phyloP scores from a whole-genome alignment of 2,113 vertebrate species.

The Mugil cephalus region DNA sequence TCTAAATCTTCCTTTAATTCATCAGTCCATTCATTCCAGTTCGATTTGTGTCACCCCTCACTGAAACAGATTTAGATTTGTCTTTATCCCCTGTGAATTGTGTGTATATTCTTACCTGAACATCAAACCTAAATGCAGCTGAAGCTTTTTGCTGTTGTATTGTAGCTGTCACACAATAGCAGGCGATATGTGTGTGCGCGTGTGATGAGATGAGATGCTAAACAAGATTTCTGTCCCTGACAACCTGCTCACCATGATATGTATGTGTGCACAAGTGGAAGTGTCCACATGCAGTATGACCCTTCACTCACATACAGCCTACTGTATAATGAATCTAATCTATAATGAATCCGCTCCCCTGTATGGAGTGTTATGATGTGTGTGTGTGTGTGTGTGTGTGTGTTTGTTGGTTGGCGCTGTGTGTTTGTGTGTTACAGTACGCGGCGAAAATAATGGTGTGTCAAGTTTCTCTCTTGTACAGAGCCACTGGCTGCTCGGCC shows the following conservation, averaged over 20 bases:
- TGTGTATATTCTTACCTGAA: neutral
- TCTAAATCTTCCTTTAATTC: no score
- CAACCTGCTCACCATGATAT: neutral
- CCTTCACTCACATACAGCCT: neutral
- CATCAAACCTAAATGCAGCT: slow-evolving; percentile 1
- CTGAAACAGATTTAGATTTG: no score
- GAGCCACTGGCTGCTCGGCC: slow-evolving; percentile 7
- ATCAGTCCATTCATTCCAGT: no score
- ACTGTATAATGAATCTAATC: neutral
- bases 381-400: slow-evolving; percentile 7
- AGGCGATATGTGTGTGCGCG: no score
- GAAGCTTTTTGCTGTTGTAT: neutral
- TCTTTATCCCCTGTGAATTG: no score
- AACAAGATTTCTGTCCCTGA: neutral
- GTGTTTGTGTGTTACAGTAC: neutral
- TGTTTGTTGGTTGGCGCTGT: neutral
- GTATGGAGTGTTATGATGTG: slow-evolving; percentile 2
- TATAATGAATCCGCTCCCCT: neutral
- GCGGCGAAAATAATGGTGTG: slow-evolving; percentile 38
- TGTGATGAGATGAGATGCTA: neutral
- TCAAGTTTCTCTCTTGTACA: slow-evolving; percentile 27
- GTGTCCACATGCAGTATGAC: neutral
- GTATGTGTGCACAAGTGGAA: neutral
- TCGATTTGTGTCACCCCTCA: no score
- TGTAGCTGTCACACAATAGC: no score